Conservation (phyloP, 2,797 vertebrate genomes). For the Notolabrus celidotus region DNA sequence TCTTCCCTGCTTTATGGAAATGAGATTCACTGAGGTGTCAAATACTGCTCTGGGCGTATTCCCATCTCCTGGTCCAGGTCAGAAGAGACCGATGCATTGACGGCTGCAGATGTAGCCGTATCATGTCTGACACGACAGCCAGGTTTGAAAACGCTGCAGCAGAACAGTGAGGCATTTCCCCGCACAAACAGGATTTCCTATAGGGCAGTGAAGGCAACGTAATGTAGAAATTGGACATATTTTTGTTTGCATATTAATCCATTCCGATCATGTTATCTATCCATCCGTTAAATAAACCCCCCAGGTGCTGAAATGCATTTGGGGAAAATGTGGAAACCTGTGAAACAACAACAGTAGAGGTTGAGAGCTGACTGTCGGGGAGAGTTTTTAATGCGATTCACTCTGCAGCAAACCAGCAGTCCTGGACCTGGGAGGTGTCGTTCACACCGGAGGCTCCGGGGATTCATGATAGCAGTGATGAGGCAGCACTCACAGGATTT, state of each 20-base stretch:
- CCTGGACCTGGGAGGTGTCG: conserved; percentile 46
- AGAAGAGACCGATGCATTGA: conserved; percentile 69
- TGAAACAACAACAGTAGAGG: conserved; percentile 40
- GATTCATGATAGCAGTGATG: conserved; percentile 49
- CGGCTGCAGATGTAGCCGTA: conserved; percentile 63
- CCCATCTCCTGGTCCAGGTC: conserved; percentile 69
- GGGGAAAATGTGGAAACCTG: conserved; percentile 36
- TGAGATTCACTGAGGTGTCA: conserved; percentile 80
- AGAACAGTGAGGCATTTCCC: conserved; percentile 43
- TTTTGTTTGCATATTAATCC: conserved; percentile 42
- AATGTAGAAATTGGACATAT: conserved; percentile 34
- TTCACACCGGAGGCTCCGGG: conserved; percentile 42
- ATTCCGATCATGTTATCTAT: conserved; percentile 49
- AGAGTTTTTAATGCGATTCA: conserved; percentile 62
- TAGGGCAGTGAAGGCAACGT: conserved; percentile 5
- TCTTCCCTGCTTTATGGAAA: conserved; percentile 75
- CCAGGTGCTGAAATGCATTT: conserved; percentile 51
- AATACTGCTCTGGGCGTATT: conserved; percentile 77
- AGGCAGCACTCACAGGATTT: conserved; percentile 25
- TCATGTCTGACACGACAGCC: conserved; percentile 69
- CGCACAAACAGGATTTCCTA: conserved; percentile 29
- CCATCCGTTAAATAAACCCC: conserved; percentile 68
- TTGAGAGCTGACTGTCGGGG: conserved; percentile 44
- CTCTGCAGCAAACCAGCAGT: conserved; percentile 53
- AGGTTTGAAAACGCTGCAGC: conserved; percentile 49